Evolutionary conservation across 2,797 vertebrate species (phyloP), one percentile per base, ranked within the genome.

Genomic region (Argentina silus): DNA sequence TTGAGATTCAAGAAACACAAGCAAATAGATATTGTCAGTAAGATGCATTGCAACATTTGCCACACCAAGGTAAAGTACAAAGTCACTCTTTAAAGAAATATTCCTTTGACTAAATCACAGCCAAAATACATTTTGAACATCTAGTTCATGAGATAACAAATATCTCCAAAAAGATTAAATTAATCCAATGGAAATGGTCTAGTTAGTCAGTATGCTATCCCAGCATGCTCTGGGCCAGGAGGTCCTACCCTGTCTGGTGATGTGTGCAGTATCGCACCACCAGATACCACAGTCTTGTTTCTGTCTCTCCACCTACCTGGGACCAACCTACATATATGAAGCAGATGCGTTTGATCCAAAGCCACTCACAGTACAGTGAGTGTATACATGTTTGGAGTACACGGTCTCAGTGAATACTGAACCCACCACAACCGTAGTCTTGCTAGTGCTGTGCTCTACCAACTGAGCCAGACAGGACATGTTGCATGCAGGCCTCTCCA

Each of bases 261-360:
- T n/a, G 44, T 78, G 65, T 67, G 74, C 77, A n/a, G n/a, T 85
- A 83, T n/a, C n/a, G n/a, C n/a, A 87, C 86, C 85, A 87, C 72
- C 66, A 77, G 70, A 76, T 73, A 72, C 17, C 56, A 74, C 68
- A 57, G 47, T 3, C 55, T 79, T 27, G n/a, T 73, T 75, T 61
- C 48, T 68, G 77, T 12, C 56, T 15, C 12, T 43, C 27, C 27
- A 36, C 27, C 27, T 36, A 36, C 27, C 27, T 4, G 27, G 4
- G 27, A 36, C 4, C 27, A 36, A 36, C 27, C 27, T 36, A 36
- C 27, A 36, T 36, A 36, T 36, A 36, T 36, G 27, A 36, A 36
- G 27, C 27, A 36, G 27, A 36, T 36, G 27, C 27, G 27, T 36
- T 36, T 36, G 27, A 36, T 36, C 27, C 27, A 36, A 1, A 36